phyloP scores from a whole-genome alignment of 2,888 invertebrate genomes.

The Vannuccia rotundouncinata region DNA sequence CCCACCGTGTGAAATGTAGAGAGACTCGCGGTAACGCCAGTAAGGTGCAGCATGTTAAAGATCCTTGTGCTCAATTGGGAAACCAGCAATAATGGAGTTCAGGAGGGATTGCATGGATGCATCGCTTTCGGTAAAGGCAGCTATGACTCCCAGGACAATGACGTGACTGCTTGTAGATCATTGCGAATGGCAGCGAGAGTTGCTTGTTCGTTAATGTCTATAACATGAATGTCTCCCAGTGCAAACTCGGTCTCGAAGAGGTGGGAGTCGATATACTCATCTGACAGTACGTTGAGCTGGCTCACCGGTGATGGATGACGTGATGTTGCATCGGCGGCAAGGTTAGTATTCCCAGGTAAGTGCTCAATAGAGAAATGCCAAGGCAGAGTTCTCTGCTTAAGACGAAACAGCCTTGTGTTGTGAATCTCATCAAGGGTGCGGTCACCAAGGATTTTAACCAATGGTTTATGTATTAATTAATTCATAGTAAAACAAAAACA shows the following conservation, averaged over 20 bases:
- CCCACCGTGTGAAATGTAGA: neutral
- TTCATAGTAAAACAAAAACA: too few relatives aligned
- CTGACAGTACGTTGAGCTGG: too few relatives aligned
- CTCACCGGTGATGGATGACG: constrained; percentile 31
- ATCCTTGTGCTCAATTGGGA: neutral
- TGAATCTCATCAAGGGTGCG: constrained; percentile 32
- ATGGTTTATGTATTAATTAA: constrained; percentile 30
- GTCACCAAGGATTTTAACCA: constrained; percentile 29
- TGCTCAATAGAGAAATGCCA: constrained; percentile 25
- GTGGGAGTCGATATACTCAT: too few relatives aligned
- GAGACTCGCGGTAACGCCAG: neutral
- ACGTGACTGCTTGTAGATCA: neutral
- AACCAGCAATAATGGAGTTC: neutral
- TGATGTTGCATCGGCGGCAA: constrained; percentile 32
- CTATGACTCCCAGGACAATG: neutral
- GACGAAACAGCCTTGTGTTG: constrained; percentile 29
- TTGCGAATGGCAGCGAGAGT: neutral
- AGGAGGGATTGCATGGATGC: neutral
- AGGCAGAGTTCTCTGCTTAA: constrained; percentile 29
- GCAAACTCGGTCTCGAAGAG: too few relatives aligned
- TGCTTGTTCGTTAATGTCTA: neutral
- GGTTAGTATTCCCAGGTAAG: constrained; percentile 29
- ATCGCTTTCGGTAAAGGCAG: neutral
- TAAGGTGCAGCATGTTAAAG: neutral
- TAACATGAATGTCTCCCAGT: too few relatives aligned